These are phyloP conservation scores for Diacarnus erythraeanus DNA, from an alignment of 37 sponge, comb jelly and placozoan species.

Conservation along the genomic window DNA sequence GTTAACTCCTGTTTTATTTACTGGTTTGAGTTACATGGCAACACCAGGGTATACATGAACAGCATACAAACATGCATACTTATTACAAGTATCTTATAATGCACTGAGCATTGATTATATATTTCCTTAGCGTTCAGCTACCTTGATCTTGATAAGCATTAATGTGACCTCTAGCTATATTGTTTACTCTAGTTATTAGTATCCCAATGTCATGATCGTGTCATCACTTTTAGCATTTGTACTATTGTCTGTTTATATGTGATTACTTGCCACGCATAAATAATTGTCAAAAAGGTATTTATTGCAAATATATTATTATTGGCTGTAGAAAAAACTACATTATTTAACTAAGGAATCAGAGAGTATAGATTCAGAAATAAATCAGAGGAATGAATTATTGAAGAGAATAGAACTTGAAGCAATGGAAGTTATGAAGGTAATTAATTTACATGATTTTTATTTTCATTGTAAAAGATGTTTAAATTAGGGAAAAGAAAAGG, in stretches of 20 bases:
- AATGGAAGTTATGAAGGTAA: constrained; percentile 53
- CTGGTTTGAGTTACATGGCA: no score
- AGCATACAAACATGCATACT: no score
- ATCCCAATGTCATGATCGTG: no score
- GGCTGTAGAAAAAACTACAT: constrained; percentile 83
- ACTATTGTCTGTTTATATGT: neutral
- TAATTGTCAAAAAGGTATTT: neutral
- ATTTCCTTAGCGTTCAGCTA: no score
- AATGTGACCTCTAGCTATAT: no score
- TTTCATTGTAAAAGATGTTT: neutral
- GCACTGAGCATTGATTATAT: no score
- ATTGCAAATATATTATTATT: neutral
- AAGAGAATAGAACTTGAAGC: constrained; percentile 69
- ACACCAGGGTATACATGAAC: no score
- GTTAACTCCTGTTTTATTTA: no score
- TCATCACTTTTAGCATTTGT: neutral
- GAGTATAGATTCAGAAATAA: constrained; percentile 69
- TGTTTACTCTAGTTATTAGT: no score
- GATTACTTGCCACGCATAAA: neutral
- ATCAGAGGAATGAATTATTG: constrained; percentile 72
- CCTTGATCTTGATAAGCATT: no score
- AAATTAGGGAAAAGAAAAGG: constrained; percentile 78
- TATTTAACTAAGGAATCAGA: constrained; percentile 72
- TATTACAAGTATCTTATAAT: no score
- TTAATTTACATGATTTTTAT: neutral